Evolutionary conservation across 2,797 vertebrate species (phyloP), one percentile per base, ranked within the genome.

Genomic region (Syndactyla subalaris): DNA sequence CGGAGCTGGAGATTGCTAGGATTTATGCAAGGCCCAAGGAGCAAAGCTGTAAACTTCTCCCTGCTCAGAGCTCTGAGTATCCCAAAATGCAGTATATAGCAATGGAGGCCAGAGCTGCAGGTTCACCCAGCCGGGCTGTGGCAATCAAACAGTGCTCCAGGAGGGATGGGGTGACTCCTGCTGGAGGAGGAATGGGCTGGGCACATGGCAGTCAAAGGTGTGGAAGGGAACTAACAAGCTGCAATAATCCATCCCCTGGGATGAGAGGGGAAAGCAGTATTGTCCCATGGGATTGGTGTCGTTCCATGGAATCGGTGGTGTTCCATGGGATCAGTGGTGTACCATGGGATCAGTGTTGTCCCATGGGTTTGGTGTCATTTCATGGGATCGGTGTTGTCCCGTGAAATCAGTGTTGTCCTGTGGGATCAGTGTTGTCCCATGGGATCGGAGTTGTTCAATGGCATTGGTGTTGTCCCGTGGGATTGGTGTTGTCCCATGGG

Each of bases 111-210:
- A 89, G 73, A 52, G 59, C 6, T 74, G 68, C 45, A 62, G 79
- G 62, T 72, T 36, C 46, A 62, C 30, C 43, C 66, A 59, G 49
- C 23, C 81, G 52, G 71, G 67, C 48, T 2, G 0, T 66, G 71
- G 49, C 67, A 77, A 7, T 18, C 76, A 15, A n/a, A 1, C 14
- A 62, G 80, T 38, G 23, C 51, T 91, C 41, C 62, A 55, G 63
- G 51, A 30, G 65, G 65, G 63, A 59, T 17, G 87, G 81, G 91
- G 68, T 52, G 67, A 49, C 71, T 86, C 29, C 68, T 72, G 49
- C 62, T 78, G 82, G 32, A 96, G 74, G 52, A 93, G 89, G 68
- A 74, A 4, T 36, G 92, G 82, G 76, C 78, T 86, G 85, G 61
- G 72, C 21, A 16, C 0, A 0, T 54, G 76, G 70, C 81, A 93